These are phyloP conservation scores for Upupa epops DNA, from an alignment of 2,113 vertebrate species.

Conservation along the genomic window DNA sequence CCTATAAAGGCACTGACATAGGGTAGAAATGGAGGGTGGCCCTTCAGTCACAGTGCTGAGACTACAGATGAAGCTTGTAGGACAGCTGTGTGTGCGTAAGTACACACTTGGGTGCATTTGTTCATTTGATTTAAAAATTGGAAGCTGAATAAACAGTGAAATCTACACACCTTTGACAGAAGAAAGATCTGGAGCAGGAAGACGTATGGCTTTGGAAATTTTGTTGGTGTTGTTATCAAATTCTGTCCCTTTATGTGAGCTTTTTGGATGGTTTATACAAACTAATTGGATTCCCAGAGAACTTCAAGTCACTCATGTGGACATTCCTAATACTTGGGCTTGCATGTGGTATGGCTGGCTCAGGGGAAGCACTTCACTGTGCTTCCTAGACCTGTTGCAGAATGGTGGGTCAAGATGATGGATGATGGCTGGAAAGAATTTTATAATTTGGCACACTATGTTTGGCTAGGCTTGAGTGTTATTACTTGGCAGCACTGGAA, in stretches of 20 bases:
- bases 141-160: neutral
- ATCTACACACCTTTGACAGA: neutral
- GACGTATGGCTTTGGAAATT: neutral
- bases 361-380: neutral
- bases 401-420: neutral
- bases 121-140: neutral
- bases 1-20: neutral
- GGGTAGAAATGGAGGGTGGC: neutral
- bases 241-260: neutral
- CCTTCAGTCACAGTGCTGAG: neutral
- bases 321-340: neutral
- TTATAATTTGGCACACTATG: neutral
- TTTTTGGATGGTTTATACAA: neutral
- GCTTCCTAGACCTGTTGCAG: neutral
- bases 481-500: neutral
- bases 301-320: neutral
- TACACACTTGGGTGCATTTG: neutral
- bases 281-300: neutral
- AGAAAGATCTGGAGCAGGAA: neutral
- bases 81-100: neutral
- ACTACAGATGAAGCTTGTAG: neutral
- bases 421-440: neutral
- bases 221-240: neutral
- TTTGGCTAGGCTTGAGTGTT: neutral
- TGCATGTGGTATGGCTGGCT: neutral